A percentile compares a stretch with the other conserved stretches of the same genome.
These are phyloP conservation scores for Muraenolepis orangiensis DNA, from an alignment of 2,797 vertebrate genomes.

Conservation along the genomic window DNA sequence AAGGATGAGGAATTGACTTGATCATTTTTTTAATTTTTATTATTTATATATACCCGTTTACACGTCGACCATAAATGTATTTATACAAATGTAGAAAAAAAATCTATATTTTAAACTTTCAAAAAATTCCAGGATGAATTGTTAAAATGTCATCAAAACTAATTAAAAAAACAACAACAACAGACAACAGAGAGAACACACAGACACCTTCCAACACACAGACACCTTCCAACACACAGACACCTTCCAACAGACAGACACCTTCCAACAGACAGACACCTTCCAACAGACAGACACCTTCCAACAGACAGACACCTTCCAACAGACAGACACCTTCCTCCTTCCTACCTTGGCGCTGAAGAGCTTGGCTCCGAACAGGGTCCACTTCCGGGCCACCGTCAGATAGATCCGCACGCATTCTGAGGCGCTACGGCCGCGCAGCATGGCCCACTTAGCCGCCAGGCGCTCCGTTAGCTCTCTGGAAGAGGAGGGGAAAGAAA, in stretches of 20 bases:
- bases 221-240: background rate
- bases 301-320: no score
- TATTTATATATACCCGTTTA: background rate
- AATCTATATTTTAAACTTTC: background rate
- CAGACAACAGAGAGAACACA: background rate
- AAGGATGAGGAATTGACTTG: background rate
- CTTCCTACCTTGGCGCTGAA: conserved; percentile 91
- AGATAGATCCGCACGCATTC: conserved; percentile 93
- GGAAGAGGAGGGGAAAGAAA: conserved; percentile 27
- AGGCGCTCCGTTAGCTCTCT: conserved; percentile 83
- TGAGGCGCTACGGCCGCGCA: conserved; percentile 82
- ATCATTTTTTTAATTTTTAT: no score
- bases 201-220: background rate
- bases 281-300: no score
- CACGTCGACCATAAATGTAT: background rate
- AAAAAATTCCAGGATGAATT: background rate
- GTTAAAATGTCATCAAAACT: background rate
- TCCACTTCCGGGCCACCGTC: conserved; percentile 91
- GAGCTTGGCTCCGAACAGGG: conserved; percentile 90
- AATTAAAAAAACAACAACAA: background rate
- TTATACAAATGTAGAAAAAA: background rate
- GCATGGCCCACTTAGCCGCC: conserved; percentile 83
- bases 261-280: background rate
- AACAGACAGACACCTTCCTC: no score
- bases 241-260: background rate